Evolutionary conservation across 1,140 invertebrate genomes (phyloP).

Genomic region (Trinorchestia longiramus): DNA sequence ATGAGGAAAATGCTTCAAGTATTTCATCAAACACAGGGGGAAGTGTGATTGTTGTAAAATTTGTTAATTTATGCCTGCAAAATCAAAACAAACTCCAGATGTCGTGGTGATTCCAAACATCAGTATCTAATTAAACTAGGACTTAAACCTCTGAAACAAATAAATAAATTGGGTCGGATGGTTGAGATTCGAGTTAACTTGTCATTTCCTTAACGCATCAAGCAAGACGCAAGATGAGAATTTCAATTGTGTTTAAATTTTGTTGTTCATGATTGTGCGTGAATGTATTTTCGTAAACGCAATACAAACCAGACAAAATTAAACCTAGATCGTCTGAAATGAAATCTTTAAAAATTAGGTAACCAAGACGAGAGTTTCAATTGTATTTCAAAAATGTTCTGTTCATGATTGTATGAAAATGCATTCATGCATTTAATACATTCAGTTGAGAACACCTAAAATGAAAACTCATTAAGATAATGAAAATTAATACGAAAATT

Average conservation of each 20-base stretch:
- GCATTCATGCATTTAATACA: not conserved
- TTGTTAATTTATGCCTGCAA: not conserved
- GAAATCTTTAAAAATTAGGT: not conserved
- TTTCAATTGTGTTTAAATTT: too few species aligned
- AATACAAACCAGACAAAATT: not conserved
- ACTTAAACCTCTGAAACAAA: too few species aligned
- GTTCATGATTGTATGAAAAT: not conserved
- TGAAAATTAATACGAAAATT: not conserved
- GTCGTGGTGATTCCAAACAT: not conserved
- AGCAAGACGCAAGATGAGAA: too few species aligned
- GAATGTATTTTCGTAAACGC: too few species aligned
- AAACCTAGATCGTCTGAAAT: not conserved
- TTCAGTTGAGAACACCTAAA: not conserved
- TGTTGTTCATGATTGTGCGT: too few species aligned
- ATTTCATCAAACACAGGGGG: not conserved
- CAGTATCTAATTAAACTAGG: too few species aligned
- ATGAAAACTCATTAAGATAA: not conserved
- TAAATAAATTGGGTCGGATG: too few species aligned
- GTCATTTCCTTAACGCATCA: too few species aligned
- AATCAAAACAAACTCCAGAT: not conserved
- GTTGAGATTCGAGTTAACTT: too few species aligned
- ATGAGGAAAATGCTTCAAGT: not conserved
- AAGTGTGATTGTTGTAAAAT: not conserved
- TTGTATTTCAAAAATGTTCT: not conserved
- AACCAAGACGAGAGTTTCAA: too few species aligned